These are phyloP conservation scores for Cephus pulcher DNA, from an alignment of 2,888 invertebrate genomes.

Conservation along the genomic window DNA sequence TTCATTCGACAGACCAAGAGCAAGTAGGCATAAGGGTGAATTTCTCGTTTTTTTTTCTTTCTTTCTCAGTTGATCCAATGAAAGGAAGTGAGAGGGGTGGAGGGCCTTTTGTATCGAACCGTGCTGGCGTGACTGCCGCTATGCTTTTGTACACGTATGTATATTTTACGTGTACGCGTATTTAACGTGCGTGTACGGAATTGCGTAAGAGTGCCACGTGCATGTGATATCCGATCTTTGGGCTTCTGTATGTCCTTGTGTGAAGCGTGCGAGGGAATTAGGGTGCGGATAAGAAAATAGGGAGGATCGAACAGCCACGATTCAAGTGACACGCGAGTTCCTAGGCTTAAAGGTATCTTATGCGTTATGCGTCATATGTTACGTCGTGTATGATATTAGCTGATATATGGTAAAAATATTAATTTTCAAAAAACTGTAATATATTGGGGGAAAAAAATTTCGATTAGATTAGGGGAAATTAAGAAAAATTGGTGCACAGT, in stretches of 20 bases:
- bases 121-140: neutral
- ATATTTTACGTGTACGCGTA: neutral
- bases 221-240: conserved; percentile 16
- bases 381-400: neutral
- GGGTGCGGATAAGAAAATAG: conserved; percentile 38
- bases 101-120: neutral
- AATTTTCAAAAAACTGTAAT: neutral
- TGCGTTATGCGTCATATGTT: neutral
- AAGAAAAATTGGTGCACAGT: too few relatives aligned
- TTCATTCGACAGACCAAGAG: neutral
- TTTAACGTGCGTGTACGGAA: neutral
- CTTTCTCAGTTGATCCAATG: neutral
- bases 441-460: neutral
- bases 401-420: neutral
- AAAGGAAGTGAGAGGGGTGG: neutral
- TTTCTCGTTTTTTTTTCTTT: neutral
- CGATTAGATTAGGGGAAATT: too few relatives aligned
- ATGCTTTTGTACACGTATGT: neutral
- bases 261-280: conserved; percentile 34
- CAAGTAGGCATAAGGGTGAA: neutral
- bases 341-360: neutral
- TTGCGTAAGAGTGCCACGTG: conserved; percentile 13
- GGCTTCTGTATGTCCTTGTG: conserved; percentile 17
- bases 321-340: conserved; percentile 1
- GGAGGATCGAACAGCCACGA: conserved; percentile 25